Base-by-base conservation (phyloP, 2,113 vertebrate species). In the Aspiorhynchus laticeps region DNA sequence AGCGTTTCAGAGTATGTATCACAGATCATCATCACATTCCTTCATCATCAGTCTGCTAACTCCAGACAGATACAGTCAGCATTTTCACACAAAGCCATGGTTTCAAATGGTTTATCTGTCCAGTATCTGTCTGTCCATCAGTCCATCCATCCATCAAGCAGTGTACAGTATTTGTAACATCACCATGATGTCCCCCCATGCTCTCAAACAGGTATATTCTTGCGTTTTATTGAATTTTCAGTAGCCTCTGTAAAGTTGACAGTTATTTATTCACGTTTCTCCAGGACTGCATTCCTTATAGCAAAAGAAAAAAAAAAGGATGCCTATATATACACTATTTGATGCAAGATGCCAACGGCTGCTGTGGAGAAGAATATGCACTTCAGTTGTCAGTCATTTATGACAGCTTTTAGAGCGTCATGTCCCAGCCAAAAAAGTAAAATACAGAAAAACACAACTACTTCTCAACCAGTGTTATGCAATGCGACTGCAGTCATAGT, bases 1-100 rank as follows among this genome's bases (percentile, higher is more conserved):
- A n/a, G n/a, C n/a, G 59, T 73, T 78, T 73, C 48, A 51, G n/a
- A 43, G n/a, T 9, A 80, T 78, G 75, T 61, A 59, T 59, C 21
- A 1, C 21, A 59, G 19, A 59, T 59, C 21, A 53, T 53, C 51
- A n/a, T 48, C 21, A n/a, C 28, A 17, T 71, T 74, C 41, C 11
- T 14, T 38, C 10, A 56, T 21, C n/a, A 65, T 51, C 48, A 51
- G 17, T 51, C 48, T 51, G n/a, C 73, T 26, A 75, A 75, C 73
- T 7, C 11, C 5, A 75, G 73, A 43, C 24, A 43, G 38, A 74
- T 14, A 12, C 33, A 24, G 33, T 73, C 71, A 74, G 71, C 73
- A 15, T 75, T 14, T 24, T 75, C 69, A 73, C 4, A 73, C 19
- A 21, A 36, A 71, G 9, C 7, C 8, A 21, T 36, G 7, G 17